Percentiles rank a stretch among this genome's conserved stretches.
Conservation (phyloP, 2,888 invertebrate species). For the Chymomyza fuscimana region DNA sequence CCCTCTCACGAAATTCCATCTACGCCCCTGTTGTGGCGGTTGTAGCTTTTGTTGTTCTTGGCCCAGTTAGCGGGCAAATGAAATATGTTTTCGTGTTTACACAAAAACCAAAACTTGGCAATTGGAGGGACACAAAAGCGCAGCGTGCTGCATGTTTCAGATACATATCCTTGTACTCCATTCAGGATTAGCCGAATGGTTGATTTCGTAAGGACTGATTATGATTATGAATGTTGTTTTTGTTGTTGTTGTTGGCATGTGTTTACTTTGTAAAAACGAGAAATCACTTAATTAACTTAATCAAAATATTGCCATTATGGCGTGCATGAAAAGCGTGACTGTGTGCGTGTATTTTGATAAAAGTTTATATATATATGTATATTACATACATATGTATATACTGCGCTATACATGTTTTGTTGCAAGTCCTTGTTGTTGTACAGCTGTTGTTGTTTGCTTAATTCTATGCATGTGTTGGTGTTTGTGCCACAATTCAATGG, state of each 20-base stretch:
- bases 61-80: constrained; percentile 56
- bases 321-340: constrained; percentile 19
- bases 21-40: constrained; percentile 8
- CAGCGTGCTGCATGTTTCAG: constrained; percentile 42
- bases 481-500: neutral
- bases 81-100: constrained; percentile 63
- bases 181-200: constrained; percentile 38
- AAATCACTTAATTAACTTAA: constrained; percentile 73
- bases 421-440: neutral
- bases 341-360: constrained; percentile 17
- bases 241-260: constrained; percentile 33
- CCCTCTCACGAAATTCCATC: too few relatives aligned
- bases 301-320: constrained; percentile 70
- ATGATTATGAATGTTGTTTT: constrained; percentile 12
- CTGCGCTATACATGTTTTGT: neutral
- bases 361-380: constrained; percentile 7
- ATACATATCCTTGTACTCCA: neutral
- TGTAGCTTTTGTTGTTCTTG: constrained; percentile 40
- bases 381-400: neutral
- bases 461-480: neutral
- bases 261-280: constrained; percentile 29
- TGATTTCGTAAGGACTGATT: constrained; percentile 28
- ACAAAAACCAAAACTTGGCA: constrained; percentile 41
- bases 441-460: constrained; percentile 3
- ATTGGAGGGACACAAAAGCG: constrained; percentile 34